Evolutionary conservation across 30 jellyfish, hydroid and myxozoan species (phyloP), one percentile per base, ranked within the genome.

Genomic region (Hydractinia echinata): DNA sequence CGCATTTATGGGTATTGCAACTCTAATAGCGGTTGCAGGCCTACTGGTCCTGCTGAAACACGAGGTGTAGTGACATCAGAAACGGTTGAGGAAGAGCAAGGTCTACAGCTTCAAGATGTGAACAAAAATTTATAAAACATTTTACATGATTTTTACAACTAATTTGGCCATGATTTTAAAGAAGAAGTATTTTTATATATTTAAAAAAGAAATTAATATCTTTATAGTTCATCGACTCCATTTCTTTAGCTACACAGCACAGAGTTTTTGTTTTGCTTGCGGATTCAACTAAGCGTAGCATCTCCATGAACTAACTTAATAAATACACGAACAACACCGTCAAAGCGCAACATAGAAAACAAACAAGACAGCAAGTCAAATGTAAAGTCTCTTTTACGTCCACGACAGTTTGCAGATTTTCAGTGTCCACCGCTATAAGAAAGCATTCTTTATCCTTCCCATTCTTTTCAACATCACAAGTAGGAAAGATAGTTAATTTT

Each of bases 1-100:
- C 71, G 55, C 77, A 81, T 44, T 87, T 50, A 77, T 87, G 76
- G 95, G 95, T 1, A 54, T 58, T 4, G 56, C 86, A 8, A 67
- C 91, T 4, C 72, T 87, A 10, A 14, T 87, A 39, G 91, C 88
- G 4, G 79, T 84, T 16, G 39, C 76, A 10, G 39, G 82, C 48
- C 44, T 76, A 21, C 70, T 16, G 13, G 74, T 84, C 84, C 20
- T 81, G 50, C 95, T 13, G 95, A 87, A 60, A 87, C 95, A 7
- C 30, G 87, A 50, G 89, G 78, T 53, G 15, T 49, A 20, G 73
- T 72, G 67, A 87, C 95, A 4, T 81, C 85, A 53, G 95, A 87
- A 53, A 83, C 89, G 18, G 55, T 61, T 10, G 91, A 76, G 18
- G 83, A 30, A 9, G 83, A 7, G 10, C 19, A n/a, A 44, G 74